Evolutionary conservation across 2,797 vertebrate genomes (phyloP), one percentile per base, ranked within the genome.

Genomic region (Lepus oiostolus): DNA sequence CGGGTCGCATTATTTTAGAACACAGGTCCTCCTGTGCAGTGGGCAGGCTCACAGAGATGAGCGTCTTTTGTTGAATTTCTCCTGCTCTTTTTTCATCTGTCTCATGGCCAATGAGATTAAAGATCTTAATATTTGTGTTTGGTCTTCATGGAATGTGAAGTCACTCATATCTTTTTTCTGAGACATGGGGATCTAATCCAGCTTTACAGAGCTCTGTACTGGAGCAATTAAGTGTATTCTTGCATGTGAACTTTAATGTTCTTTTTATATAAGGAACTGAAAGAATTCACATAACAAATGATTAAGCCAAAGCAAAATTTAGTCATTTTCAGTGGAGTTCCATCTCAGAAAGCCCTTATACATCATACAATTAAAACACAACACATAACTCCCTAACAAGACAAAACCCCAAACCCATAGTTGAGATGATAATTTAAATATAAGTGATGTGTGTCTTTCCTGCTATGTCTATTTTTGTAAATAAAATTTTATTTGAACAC

Each of bases 401-500:
- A 74, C 11, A 77, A 95, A 68, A 72, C 22, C 47, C 26, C 30
- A 65, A 71, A 62, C 3, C 1, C 5, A 13, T 12, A 79, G 26
- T 2, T 74, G 38, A 85, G 30, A 60, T 26, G 71, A 42, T 1
- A 87, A 70, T 65, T 54, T 90, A 14, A 75, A 92, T 17, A 0
- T 71, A 89, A 52, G 22, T n/a, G 60, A 79, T 83, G 47, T 14
- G 3, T 58, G 4, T n/a, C 12, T 85, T 88, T 94, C 60, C 80
- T 62, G 63, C 42, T 47, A 47, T 26, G 9, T 14, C 14, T 60
- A 24, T 28, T 93, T 93, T 91, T 52, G 42, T 83, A 67, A 84
- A 87, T 88, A 83, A 85, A 90, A 35, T 81, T 91, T 88, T 94
- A 76, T 62, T 83, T 91, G 60, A 85, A 80, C 28, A 94, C 8